Evolutionary conservation across 2,797 vertebrate genomes (phyloP), one percentile per base, ranked within the genome.

Genomic region (Chiloscyllium punctatum): DNA sequence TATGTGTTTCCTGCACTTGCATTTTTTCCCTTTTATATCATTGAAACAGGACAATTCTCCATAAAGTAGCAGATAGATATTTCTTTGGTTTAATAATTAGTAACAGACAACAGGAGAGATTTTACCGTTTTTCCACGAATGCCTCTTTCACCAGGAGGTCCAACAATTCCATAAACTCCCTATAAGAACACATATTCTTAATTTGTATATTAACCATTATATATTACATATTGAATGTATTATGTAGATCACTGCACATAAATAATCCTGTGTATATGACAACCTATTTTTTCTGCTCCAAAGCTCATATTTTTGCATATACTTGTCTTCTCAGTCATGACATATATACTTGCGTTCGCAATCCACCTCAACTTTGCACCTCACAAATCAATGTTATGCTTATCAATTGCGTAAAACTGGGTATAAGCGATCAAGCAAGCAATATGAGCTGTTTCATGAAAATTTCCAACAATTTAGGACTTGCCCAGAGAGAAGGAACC

Each of bases 161-260:
- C 98, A 30, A 96, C 95, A 48, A 3, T 8, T 95, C 98, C 98
- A 42, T 1, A n/a, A 3, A 95, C 16, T 96, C 98, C 98, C 98
- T 99, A 96, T 23, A 33, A 77, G 51, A 95, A 53, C 27, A 57
- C 25, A 33, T 42, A 95, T 53, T 77, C 3, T 33, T 33, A 77
- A 77, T 11, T 33, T 33, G 30, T 77, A 33, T n/a, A n/a, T 77
- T 74, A 74, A 74, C 33, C 13, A 33, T 33, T 33, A 33, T 9
- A n/a, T 77, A 33, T 9, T 69, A 74, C 13, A n/a, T 11, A 11
- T n/a, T 77, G 3, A 77, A 77, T n/a, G 7, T 33, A 77, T 77
- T 77, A 77, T 2, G 13, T 2, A 77, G 30, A 77, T 77, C 33
- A 33, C 4, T 9, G 33, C 8, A n/a, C 33, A 33, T 77, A 13